Conservation (phyloP, 2,888 invertebrate species). For the Melanophora roralis region DNA sequence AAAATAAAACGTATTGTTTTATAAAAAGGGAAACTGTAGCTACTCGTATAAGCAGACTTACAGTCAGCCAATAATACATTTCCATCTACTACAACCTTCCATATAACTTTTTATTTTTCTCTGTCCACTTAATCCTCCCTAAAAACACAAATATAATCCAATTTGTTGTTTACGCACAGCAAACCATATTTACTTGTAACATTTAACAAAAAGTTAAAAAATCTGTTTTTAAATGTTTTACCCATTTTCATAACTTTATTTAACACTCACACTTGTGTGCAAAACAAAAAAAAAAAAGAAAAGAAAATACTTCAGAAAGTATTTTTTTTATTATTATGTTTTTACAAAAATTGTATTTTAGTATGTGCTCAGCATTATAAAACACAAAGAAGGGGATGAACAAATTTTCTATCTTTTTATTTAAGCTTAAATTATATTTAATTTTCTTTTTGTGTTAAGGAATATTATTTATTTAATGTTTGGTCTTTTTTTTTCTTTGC, state of each 20-base stretch:
- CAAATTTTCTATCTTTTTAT: not conserved
- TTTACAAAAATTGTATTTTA: conserved; percentile 39
- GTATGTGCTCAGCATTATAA: conserved; percentile 49
- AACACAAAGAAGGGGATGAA: not conserved
- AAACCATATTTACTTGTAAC: not conserved
- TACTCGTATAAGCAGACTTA: conserved; percentile 38
- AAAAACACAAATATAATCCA: conserved; percentile 44
- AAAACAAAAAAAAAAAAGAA: not conserved
- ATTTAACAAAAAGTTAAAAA: conserved; percentile 6
- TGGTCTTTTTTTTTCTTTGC: not conserved
- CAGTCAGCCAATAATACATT: not conserved
- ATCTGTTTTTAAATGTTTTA: conserved; percentile 56
- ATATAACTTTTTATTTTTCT: not conserved
- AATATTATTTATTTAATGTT: conserved; percentile 9
- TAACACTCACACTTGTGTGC: not conserved
- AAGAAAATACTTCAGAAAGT: conserved; percentile 48
- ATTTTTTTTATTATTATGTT: conserved; percentile 47
- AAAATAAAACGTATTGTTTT: conserved; percentile 23
- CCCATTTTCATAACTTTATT: conserved; percentile 55
- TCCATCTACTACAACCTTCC: not conserved
- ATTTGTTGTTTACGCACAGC: conserved; percentile 50
- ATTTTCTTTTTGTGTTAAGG: conserved; percentile 27
- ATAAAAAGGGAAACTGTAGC: conserved; percentile 43
- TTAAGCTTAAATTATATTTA: conserved; percentile 41
- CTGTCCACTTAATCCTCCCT: not conserved